Evolutionary conservation across 2,888 invertebrate species (phyloP), one percentile per base, ranked within the genome.

Genomic region (Cephus pygmeus): DNA sequence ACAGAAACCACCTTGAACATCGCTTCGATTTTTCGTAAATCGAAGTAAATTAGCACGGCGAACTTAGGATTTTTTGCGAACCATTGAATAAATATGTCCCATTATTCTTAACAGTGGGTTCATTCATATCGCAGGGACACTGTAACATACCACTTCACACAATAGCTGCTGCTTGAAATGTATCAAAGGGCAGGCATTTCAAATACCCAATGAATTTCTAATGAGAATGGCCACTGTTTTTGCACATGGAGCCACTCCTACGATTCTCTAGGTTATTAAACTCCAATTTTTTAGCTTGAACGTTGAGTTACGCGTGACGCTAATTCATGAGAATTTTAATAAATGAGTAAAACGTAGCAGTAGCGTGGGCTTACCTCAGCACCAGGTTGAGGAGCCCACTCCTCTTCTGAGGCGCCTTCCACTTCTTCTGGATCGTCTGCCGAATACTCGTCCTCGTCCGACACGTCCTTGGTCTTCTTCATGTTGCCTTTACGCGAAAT

Each of bases 391-490:
- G 92, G 91, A 73, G 88, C 89, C 92, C 92, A 92, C 75, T 92
- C 92, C 81, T 92, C 91, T 79, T 92, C 92, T n/a, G 91, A 91
- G 68, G 88, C 90, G 81, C 90, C 92, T 85, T 89, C 90, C 69
- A 92, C 89, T 84, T 92, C 92, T 79, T 92, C 92, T 1, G 92
- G 92, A 84, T 92, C 92, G 83, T 92, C 92, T 34, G 89, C 90
- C 73, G 90, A 90, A 82, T 88, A 91, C 77, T 91, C 91, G 84
- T 91, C 91, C 84, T 91, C 91, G 86, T 91, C 91, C 77, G 90
- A 89, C 78, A 90, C 88, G 83, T 91, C 90, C 88, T 91, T 91
- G 77, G 90, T 91, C 83, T 90, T 91, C 87, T 90, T 91, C 89
- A 90, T 91, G 82, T 83, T 88, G 83, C 85, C 84, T 86, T 88